phyloP scores from a whole-genome alignment of 2,113 vertebrate species.

The Microcebus murinus region DNA sequence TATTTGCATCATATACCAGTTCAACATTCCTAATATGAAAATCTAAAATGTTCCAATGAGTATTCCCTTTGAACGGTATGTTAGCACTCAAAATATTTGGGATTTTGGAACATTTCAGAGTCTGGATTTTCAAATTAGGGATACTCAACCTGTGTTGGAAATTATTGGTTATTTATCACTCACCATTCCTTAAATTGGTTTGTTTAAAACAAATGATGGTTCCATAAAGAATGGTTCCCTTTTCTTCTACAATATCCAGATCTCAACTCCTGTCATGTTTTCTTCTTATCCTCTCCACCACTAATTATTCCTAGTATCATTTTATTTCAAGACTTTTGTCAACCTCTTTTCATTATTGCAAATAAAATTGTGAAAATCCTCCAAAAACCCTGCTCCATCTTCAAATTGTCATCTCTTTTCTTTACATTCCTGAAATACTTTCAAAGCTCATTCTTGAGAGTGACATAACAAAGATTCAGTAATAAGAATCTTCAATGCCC shows the following conservation, averaged over 20 bases:
- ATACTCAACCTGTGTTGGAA: not conserved
- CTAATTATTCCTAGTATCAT: not conserved
- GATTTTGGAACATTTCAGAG: not conserved
- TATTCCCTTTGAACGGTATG: not conserved
- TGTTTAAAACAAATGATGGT: not conserved
- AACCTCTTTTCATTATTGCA: not conserved
- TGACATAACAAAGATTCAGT: not conserved
- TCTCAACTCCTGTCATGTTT: not conserved
- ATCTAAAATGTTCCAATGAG: not conserved
- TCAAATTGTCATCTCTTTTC: not conserved
- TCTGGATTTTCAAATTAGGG: not conserved
- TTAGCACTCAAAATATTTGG: not conserved
- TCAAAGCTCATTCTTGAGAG: not conserved
- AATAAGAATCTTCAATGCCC: not conserved
- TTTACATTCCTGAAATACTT: not conserved
- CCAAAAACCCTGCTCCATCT: not conserved
- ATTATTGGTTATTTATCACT: not conserved
- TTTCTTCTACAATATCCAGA: not conserved
- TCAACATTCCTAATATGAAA: not conserved
- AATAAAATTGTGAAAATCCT: not conserved
- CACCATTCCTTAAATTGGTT: not conserved
- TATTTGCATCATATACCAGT: not conserved
- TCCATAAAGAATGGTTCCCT: not conserved
- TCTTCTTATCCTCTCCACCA: not conserved
- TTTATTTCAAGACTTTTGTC: not conserved